Conservation (phyloP, 92 coral and sea anemone genomes). For the Anthopleura xanthogrammica region DNA sequence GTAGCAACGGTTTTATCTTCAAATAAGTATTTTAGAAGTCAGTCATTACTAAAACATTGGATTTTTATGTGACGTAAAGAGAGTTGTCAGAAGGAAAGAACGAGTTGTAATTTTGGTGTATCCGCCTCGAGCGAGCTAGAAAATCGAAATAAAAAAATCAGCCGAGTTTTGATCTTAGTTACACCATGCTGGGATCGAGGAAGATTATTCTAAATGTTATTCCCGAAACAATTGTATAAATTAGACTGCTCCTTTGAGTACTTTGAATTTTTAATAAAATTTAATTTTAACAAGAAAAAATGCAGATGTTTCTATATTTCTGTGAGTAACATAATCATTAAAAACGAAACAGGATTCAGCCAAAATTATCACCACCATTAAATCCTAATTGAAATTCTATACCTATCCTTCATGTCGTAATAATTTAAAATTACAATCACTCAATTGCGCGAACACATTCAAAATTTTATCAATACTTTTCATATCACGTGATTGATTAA, state of each 20-base stretch:
- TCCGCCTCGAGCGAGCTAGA: not conserved
- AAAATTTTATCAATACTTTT: not conserved
- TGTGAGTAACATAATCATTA: not conserved
- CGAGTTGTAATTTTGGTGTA: not conserved
- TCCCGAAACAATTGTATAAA: not conserved
- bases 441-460: not conserved
- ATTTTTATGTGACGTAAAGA: not conserved
- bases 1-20: not conserved
- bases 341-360: not conserved
- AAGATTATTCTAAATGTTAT: not conserved
- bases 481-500: not conserved
- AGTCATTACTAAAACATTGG: not conserved
- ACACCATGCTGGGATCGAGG: not conserved
- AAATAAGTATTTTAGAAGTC: too few species aligned
- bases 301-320: not conserved
- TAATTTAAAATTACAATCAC: not conserved
- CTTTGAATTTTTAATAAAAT: not conserved
- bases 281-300: not conserved
- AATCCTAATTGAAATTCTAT: not conserved
- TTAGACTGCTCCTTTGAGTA: conserved; percentile 1
- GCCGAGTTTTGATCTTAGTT: not conserved
- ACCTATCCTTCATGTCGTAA: not conserved
- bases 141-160: not conserved
- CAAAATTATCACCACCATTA: not conserved
- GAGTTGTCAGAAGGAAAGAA: not conserved